Evolutionary conservation across 2,113 vertebrate genomes (phyloP).

Genomic region (Tylochromis polylepis): DNA sequence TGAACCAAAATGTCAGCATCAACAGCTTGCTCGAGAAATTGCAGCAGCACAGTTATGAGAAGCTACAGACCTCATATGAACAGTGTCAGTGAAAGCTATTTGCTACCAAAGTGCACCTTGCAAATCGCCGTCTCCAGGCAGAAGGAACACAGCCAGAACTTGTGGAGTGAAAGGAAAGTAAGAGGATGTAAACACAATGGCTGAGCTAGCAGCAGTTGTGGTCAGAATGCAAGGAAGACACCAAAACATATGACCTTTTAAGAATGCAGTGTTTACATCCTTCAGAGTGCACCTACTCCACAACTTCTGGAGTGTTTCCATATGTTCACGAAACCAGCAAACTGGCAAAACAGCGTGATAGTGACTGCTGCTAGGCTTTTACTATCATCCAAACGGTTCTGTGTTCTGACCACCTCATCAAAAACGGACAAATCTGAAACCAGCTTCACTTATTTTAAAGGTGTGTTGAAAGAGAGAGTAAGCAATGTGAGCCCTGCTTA

Average conservation of each 20-base stretch:
- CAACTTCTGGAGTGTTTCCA: neutral
- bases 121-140: neutral
- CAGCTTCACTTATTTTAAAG: neutral
- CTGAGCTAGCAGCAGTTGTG: neutral
- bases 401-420: neutral
- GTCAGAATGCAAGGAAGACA: neutral
- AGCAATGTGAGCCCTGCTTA: neutral
- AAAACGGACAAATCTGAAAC: neutral
- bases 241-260: neutral
- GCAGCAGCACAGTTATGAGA: neutral
- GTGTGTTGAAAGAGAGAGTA: neutral
- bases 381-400: neutral
- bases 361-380: neutral
- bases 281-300: neutral
- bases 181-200: neutral
- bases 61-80: conserved; percentile 3
- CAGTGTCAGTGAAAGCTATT: neutral
- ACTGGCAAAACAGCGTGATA: neutral
- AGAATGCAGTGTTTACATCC: neutral
- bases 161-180: neutral
- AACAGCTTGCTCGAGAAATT: neutral
- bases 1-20: neutral
- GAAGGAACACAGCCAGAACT: neutral
- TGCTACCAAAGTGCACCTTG: conserved; percentile 5
- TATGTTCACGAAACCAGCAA: neutral